A percentile compares a stretch with the other conserved stretches of the same genome.
Evolutionary conservation across 2,888 invertebrate species (phyloP).

Genomic region (Eupithecia tripunctaria): DNA sequence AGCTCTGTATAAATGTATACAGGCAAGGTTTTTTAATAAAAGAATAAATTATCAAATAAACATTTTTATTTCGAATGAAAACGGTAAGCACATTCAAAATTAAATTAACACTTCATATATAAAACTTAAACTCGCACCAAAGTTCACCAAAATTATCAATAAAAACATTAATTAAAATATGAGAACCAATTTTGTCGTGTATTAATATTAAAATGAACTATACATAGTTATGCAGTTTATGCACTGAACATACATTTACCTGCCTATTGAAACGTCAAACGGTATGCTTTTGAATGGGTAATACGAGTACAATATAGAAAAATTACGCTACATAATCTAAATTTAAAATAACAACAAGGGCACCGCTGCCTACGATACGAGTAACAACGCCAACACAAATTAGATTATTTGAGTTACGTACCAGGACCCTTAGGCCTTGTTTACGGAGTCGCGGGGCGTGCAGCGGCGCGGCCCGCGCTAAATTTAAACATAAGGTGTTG

Average conservation of each 20-base stretch:
- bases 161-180: neutral
- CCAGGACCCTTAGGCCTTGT: too few relatives aligned
- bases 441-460: too few relatives aligned
- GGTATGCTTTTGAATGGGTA: neutral
- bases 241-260: too few relatives aligned
- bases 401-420: neutral
- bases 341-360: neutral
- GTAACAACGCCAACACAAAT: neutral
- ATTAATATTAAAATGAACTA: neutral
- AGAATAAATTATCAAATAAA: slow-evolving; percentile 7
- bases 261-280: neutral
- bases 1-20: too few relatives aligned
- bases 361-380: neutral
- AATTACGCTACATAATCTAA: neutral
- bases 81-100: slow-evolving; percentile 12
- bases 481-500: too few relatives aligned
- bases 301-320: neutral
- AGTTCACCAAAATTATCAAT: slow-evolving; percentile 1
- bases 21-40: neutral
- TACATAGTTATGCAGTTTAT: neutral
- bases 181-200: neutral
- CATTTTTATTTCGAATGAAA: slow-evolving; percentile 25
- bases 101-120: slow-evolving; percentile 23
- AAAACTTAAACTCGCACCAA: slow-evolving; percentile 22
- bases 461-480: too few relatives aligned